Conservation (phyloP, 2,797 vertebrate genomes). For the Chelmon rostratus region DNA sequence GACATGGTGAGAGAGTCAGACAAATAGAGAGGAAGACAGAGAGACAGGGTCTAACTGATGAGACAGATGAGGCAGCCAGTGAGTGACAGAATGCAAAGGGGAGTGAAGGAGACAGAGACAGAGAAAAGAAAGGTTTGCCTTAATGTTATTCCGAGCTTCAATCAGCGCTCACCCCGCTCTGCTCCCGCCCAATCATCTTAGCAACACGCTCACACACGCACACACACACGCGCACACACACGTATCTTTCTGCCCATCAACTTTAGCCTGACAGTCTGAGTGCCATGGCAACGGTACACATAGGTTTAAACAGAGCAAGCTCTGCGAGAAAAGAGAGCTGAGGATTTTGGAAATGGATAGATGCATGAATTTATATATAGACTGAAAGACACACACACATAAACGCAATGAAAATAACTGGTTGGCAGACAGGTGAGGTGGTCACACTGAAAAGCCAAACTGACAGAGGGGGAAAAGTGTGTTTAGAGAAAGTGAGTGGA, state of each 20-base stretch:
- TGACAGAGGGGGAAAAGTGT: constrained; percentile 20
- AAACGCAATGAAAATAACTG: constrained; percentile 17
- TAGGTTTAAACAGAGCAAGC: constrained; percentile 39
- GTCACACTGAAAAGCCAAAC: constrained; percentile 41
- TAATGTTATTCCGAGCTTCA: constrained; percentile 74
- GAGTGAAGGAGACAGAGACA: constrained; percentile 45
- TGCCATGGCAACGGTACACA: constrained; percentile 66
- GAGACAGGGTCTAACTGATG: constrained; percentile 56
- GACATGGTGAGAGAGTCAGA: constrained; percentile 15
- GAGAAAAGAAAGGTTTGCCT: constrained; percentile 63
- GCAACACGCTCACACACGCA: constrained; percentile 29
- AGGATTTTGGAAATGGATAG: constrained; percentile 26
- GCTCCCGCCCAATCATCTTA: constrained; percentile 63
- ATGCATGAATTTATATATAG: constrained; percentile 20
- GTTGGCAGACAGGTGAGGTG: constrained; percentile 23
- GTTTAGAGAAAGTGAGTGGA: constrained; percentile 46
- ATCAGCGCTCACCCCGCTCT: constrained; percentile 61
- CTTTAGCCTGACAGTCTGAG: constrained; percentile 64
- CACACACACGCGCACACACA: constrained; percentile 34
- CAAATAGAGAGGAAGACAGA: constrained; percentile 28
- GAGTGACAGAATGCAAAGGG: constrained; percentile 68
- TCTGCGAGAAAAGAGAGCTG: not conserved
- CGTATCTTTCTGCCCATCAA: constrained; percentile 68
- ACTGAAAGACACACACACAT: not conserved
- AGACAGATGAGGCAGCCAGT: constrained; percentile 59